Conservation (phyloP, 1,140 invertebrate genomes). For the Phthorimaea operculella region DNA sequence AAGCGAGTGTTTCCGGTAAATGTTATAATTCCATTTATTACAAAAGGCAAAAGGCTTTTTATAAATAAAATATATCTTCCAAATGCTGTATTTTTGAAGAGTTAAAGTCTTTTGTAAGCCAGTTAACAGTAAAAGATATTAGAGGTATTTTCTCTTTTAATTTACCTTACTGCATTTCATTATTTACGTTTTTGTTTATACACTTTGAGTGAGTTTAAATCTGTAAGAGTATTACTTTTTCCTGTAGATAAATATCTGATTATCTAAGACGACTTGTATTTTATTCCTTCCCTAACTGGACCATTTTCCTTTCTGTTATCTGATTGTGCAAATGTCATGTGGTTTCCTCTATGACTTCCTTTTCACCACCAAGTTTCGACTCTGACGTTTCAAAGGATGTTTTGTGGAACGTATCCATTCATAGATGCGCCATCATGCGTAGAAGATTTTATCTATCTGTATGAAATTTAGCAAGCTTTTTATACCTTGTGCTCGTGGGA, state of each 20-base stretch:
- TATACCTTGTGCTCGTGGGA: not conserved
- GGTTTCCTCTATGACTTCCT: not conserved
- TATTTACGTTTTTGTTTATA: no score
- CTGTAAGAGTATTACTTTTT: not conserved
- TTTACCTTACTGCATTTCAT: no score
- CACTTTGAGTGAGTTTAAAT: no score
- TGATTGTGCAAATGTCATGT: not conserved
- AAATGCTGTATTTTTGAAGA: no score
- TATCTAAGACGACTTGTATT: not conserved
- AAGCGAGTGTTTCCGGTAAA: not conserved
- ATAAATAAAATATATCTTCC: no score
- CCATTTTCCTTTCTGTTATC: not conserved
- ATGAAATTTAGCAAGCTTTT: not conserved
- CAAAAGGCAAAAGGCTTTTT: no score
- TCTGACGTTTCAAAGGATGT: not conserved
- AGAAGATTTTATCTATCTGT: not conserved
- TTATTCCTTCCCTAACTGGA: not conserved
- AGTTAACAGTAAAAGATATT: no score
- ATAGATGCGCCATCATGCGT: not conserved
- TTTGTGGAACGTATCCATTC: not conserved
- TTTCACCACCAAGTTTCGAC: not conserved
- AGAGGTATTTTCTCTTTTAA: no score
- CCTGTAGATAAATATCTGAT: no score
- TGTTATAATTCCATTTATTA: not conserved
- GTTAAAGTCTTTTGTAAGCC: no score